Conservation (phyloP, 2,797 vertebrate species). For the Myotis findleyi region DNA sequence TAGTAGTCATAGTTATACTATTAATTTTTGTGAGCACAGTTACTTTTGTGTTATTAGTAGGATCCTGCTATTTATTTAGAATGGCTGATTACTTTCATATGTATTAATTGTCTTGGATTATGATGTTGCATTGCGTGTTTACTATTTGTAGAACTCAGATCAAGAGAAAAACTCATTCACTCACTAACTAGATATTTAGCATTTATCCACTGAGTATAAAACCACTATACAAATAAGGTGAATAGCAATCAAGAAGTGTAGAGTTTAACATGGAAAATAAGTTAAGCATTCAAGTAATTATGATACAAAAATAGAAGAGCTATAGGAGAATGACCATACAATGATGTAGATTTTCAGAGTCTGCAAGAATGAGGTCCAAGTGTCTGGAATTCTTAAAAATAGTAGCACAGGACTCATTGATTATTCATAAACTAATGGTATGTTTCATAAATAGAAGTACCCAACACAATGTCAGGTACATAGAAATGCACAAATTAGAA, state of each 20-base stretch:
- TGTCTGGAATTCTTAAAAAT: neutral
- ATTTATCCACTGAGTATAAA: neutral
- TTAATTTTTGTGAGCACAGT: neutral
- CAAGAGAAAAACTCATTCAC: neutral
- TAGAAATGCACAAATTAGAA: neutral
- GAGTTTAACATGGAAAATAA: neutral
- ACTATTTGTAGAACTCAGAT: neutral
- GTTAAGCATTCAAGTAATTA: neutral
- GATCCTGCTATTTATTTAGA: neutral
- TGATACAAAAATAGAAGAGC: neutral
- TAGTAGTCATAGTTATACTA: neutral
- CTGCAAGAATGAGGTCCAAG: neutral
- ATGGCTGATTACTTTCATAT: neutral
- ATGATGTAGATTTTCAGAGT: neutral
- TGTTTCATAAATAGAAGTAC: neutral
- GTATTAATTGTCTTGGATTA: neutral
- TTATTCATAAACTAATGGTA: neutral
- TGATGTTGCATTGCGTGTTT: neutral
- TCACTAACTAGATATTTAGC: neutral
- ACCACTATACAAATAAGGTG: neutral
- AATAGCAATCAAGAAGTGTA: neutral
- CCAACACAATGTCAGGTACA: neutral
- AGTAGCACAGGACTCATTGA: accelerated
- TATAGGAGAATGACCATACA: neutral
- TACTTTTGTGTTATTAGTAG: neutral